phyloP scores from a whole-genome alignment of 2,888 invertebrate species.

The Phalangium opilio region DNA sequence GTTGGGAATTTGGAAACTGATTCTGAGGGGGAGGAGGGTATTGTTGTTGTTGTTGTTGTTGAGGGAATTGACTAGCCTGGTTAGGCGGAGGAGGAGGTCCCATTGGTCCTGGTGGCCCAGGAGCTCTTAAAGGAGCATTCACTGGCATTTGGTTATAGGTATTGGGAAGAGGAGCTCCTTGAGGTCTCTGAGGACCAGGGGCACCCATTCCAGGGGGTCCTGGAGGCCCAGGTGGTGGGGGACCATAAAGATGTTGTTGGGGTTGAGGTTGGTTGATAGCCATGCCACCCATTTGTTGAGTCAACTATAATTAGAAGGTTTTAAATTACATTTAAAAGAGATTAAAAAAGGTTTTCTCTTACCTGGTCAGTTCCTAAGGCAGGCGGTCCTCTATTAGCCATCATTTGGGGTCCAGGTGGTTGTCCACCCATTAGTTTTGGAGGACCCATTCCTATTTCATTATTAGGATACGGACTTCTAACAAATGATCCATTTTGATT shows the following conservation, averaged over 20 bases:
- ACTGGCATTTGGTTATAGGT: slow-evolving; percentile 1
- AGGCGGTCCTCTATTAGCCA: too few species aligned
- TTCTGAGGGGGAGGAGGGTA: slow-evolving; percentile 1
- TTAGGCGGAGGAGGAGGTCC: slow-evolving; percentile 5
- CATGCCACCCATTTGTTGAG: slow-evolving; percentile 12
- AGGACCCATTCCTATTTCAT: too few species aligned
- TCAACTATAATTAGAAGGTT: background rate
- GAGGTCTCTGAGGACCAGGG: slow-evolving; percentile 6
- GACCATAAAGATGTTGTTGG: slow-evolving; percentile 6
- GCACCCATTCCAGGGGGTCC: background rate
- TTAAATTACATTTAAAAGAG: too few species aligned
- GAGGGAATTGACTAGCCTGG: background rate
- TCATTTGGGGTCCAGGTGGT: too few species aligned
- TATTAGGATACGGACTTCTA: too few species aligned
- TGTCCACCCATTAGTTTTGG: too few species aligned
- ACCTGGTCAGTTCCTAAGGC: too few species aligned
- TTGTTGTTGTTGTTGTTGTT: background rate
- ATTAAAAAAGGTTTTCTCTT: too few species aligned
- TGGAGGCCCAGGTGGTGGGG: background rate
- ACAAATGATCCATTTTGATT: too few species aligned
- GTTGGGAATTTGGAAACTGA: too few species aligned
- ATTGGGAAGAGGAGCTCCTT: slow-evolving; percentile 6
- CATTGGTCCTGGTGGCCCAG: background rate
- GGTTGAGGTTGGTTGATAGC: slow-evolving; percentile 12
- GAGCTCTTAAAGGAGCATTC: slow-evolving; percentile 3